A percentile compares a stretch with the other conserved stretches of the same genome.
These are phyloP conservation scores for Heliothis peltigera DNA, from an alignment of 2,888 invertebrate species.

Conservation along the genomic window DNA sequence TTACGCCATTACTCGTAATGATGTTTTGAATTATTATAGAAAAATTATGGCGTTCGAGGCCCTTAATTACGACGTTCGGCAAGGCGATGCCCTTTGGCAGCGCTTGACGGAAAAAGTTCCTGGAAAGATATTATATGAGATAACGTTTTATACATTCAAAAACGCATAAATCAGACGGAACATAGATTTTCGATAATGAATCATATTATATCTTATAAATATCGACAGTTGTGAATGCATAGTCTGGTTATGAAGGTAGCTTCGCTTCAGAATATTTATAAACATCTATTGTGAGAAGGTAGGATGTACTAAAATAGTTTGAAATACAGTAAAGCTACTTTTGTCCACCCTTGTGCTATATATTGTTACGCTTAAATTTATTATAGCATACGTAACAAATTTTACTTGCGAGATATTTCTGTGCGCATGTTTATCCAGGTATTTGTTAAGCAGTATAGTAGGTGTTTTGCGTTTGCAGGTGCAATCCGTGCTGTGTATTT, in stretches of 20 bases:
- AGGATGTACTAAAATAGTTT: conserved; percentile 33
- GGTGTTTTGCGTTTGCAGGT: conserved; percentile 76
- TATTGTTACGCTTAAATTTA: conserved; percentile 29
- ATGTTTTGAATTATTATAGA: conserved; percentile 81
- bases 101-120: conserved; percentile 63
- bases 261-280: conserved; percentile 14
- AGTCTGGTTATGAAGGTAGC: conserved; percentile 20
- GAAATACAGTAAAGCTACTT: conserved; percentile 19
- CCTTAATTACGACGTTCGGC: conserved; percentile 73
- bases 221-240: conserved; percentile 14
- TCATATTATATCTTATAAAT: conserved; percentile 8
- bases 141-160: conserved; percentile 61
- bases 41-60: conserved; percentile 71
- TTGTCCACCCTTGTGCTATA: conserved; percentile 18
- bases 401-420: conserved; percentile 32
- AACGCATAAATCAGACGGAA: conserved; percentile 45
- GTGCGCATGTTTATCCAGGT: conserved; percentile 43
- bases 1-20: conserved; percentile 82
- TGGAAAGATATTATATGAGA: conserved; percentile 65
- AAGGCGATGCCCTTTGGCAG: conserved; percentile 69
- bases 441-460: conserved; percentile 58
- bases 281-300: conserved; percentile 28
- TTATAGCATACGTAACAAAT: conserved; percentile 13
- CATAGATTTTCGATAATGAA: conserved; percentile 37
- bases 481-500: conserved; percentile 85